Percentiles rank a stretch among this genome's conserved stretches.
phyloP scores from a whole-genome alignment of 2,113 vertebrate genomes.

The Anhinga anhinga region DNA sequence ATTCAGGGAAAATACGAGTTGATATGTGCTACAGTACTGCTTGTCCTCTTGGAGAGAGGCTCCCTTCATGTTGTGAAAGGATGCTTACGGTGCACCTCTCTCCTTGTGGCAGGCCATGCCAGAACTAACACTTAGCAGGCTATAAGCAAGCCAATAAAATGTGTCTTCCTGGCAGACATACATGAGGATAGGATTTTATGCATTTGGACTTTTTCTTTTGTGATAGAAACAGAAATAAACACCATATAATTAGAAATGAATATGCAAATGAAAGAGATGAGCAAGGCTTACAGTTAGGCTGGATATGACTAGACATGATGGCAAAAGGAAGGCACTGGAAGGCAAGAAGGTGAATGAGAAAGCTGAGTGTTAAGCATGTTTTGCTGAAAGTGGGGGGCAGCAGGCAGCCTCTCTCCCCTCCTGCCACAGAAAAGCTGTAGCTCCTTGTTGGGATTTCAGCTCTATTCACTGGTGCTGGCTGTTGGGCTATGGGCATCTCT shows the following conservation, averaged over 20 bases:
- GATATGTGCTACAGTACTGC: not conserved
- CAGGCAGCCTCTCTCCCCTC: not conserved
- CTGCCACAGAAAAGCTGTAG: not conserved
- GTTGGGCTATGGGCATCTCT: not conserved
- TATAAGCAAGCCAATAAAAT: not conserved
- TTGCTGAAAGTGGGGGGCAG: not conserved
- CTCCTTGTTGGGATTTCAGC: not conserved
- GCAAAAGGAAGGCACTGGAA: not conserved
- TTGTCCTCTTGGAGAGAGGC: not conserved
- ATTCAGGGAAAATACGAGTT: not conserved
- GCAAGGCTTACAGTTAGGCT: not conserved
- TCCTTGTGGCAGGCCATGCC: not conserved
- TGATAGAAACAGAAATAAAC: not conserved
- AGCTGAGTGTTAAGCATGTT: not conserved
- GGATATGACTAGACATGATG: not conserved
- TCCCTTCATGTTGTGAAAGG: not conserved
- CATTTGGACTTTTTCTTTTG: not conserved
- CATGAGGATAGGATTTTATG: accelerated
- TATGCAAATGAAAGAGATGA: not conserved
- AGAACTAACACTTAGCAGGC: not conserved
- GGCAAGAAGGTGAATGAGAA: not conserved
- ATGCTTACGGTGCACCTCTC: accelerated
- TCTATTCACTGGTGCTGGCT: not conserved
- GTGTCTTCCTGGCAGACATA: not conserved
- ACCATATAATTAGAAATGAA: not conserved